phyloP scores from a whole-genome alignment of 2,113 vertebrate genomes.

The Copsychus sechellarum region DNA sequence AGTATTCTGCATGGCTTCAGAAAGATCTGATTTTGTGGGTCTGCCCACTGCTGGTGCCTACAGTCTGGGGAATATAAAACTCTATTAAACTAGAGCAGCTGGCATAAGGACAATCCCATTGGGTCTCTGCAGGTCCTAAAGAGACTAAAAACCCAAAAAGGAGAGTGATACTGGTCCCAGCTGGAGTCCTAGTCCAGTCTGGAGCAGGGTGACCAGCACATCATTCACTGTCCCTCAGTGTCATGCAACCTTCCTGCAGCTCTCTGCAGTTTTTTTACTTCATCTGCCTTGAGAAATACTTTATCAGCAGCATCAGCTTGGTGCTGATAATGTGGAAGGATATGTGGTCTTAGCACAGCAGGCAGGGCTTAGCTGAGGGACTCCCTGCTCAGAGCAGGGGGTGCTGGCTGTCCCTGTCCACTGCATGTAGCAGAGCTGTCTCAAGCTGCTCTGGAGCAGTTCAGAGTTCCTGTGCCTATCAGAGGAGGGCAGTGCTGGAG shows the following conservation, averaged over 20 bases:
- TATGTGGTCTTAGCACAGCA: not conserved
- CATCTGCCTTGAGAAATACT: not conserved
- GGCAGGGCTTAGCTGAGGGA: not conserved
- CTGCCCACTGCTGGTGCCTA: not conserved
- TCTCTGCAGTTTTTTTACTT: not conserved
- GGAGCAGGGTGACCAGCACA: not conserved
- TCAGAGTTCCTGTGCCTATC: not conserved
- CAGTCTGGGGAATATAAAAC: not conserved
- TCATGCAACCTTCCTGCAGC: not conserved
- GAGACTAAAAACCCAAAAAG: not conserved
- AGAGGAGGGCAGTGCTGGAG: not conserved
- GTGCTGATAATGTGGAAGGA: not conserved
- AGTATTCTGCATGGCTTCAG: not conserved
- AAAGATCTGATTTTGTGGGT: rapidly evolving
- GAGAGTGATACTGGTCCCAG: not conserved
- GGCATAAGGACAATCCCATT: not conserved
- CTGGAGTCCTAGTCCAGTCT: not conserved
- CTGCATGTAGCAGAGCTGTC: rapidly evolving
- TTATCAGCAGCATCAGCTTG: not conserved
- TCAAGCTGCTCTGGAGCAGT: not conserved
- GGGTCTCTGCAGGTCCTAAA: not conserved
- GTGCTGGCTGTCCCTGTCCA: not conserved
- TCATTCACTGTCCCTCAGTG: not conserved
- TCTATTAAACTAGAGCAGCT: not conserved
- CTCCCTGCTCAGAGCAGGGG: not conserved